Evolutionary conservation across 2,888 invertebrate species (phyloP), one percentile per base, ranked within the genome.

Genomic region (Drosophila prolongata): DNA sequence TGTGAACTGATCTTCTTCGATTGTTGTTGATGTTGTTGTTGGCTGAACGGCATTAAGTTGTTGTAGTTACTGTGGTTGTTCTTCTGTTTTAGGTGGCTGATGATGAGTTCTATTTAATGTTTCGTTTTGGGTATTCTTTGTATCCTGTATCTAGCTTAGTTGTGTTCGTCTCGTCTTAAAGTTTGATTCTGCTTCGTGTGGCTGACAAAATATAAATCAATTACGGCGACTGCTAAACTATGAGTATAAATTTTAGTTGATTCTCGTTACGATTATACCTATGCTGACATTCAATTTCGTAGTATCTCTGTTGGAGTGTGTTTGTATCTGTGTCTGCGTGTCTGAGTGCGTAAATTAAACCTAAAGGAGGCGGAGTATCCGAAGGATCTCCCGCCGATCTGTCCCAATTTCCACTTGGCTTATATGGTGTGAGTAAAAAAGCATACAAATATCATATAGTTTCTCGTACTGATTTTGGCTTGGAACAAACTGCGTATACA

Each of bases 151-250:
- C 59, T 59, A 52, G 56, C 57, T 73, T 71, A 72, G 77, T 76
- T 69, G 67, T 70, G 76, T 80, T 75, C 68, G 75, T 52, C 50
- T 74, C 64, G 62, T 60, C 60, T 77, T 61, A 75, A 10, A 14
- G 47, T 75, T 61, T 65, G 65, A 65, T 69, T 69, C 47, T 71
- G 78, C 73, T 75, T 77, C 71, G 62, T 65, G 27, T 69, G 72
- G 55, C 50, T 70, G 76, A 61, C 44, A 72, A 72, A 69, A 70
- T 61, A 54, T 61, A 90, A 78, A 89, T 85, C 82, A 90, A 89
- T 89, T 89, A 90, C 90, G 80, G 80, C 74, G 89, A 87, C 73
- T 81, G 83, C 81, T 87, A 87, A 83, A 81, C 86, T 82, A 82
- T 82, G 85, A 83, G 71, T 83, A 83, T 77, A 78, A 79, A 70